These are phyloP conservation scores for Harpegnathos saltator DNA, from an alignment of 1,140 invertebrate genomes.

Conservation along the genomic window DNA sequence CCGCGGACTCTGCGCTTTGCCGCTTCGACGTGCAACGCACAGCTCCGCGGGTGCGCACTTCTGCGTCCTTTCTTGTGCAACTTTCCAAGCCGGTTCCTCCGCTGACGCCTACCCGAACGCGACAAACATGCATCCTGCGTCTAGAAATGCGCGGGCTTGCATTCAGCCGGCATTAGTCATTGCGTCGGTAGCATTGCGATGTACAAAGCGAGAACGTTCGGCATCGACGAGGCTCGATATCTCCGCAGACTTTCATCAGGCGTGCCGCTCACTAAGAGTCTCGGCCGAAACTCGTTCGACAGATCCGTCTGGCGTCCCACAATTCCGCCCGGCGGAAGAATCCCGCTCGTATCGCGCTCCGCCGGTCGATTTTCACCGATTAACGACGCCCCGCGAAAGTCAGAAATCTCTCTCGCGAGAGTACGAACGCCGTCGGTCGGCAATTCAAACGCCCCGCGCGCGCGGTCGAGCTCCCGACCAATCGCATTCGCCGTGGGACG, in stretches of 20 bases:
- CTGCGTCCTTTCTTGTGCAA: constrained; percentile 51
- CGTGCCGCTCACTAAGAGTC: background rate
- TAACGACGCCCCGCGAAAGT: background rate
- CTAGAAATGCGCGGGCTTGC: constrained; percentile 38
- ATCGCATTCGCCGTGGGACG: background rate
- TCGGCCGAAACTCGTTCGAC: too few species aligned
- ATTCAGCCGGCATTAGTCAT: constrained; percentile 68
- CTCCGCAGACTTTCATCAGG: background rate
- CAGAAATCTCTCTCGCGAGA: background rate
- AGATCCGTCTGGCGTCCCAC: too few species aligned
- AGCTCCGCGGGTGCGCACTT: too few species aligned
- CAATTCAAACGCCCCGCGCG: constrained; percentile 29
- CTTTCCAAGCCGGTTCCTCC: constrained; percentile 65
- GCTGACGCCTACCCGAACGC: constrained; percentile 66
- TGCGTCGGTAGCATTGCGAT: background rate
- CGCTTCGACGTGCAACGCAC: too few species aligned
- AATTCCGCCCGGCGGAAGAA: too few species aligned
- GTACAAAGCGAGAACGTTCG: background rate
- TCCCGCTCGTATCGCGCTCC: background rate
- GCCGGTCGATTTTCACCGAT: background rate
- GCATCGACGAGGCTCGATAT: background rate
- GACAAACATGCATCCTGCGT: constrained; percentile 41
- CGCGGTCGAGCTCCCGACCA: background rate
- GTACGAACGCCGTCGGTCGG: background rate
- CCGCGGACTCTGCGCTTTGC: background rate